Evolutionary conservation across 2,888 invertebrate species (phyloP), one percentile per base, ranked within the genome.

Genomic region (Synanthedon myopaeformis): DNA sequence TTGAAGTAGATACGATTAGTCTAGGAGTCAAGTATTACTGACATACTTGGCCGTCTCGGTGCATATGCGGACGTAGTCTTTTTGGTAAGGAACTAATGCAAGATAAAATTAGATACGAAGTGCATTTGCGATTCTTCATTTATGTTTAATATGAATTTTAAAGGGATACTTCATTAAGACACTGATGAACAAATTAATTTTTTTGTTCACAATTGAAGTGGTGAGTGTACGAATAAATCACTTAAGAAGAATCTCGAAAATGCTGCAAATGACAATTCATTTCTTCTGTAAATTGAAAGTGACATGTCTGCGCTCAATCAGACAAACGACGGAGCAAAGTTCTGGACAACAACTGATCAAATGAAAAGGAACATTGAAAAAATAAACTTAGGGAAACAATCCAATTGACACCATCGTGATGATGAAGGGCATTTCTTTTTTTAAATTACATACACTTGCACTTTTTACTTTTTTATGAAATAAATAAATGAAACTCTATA

Each of bases 41-140:
- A 73, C 74, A 77, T 79, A 74, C 69, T 76, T 74, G 69, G 64
- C 64, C 64, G 78, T 81, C 77, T 77, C 70, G 68, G 60, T 66
- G 62, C 74, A 79, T 75, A 78, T 73, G 68, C 66, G 68, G 74
- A 72, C 63, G 62, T 61, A 61, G 60, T 72, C 67, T 66, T 73
- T 72, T 76, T 73, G 67, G 61, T 63, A 57, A 60, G 56, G 62
- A 68, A 68, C 68, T 67, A 65, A 61, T 66, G 63, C 53, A 58
- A 62, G 66, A 64, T 65, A 60, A 63, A 73, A 67, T 69, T 69
- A 72, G 72, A 74, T 63, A 70, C 66, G 68, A 65, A 73, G 73
- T 74, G 72, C 75, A 77, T 73, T 76, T 61, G 62, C 64, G 66
- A 69, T 67, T 67, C 66, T 70, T 67, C 59, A 6, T 49, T 23